Conservation (phyloP, 2,888 invertebrate species). For the Acleris cristana region DNA sequence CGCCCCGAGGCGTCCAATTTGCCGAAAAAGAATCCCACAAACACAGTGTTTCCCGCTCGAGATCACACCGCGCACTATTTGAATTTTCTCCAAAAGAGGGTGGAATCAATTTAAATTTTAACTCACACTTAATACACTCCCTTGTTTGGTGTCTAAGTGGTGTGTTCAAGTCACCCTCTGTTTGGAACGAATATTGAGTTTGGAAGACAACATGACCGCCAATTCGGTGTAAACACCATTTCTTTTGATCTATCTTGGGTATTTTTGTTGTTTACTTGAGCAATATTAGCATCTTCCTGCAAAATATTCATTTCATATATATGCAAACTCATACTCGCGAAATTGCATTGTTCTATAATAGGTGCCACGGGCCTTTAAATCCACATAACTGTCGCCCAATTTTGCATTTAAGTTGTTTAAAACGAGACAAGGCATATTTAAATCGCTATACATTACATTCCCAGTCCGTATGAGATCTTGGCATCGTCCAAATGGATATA, state of each 20-base stretch:
- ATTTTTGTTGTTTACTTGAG: slow-evolving; percentile 21
- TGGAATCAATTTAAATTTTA: slow-evolving; percentile 84
- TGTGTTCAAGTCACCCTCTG: slow-evolving; percentile 82
- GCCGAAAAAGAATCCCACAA: slow-evolving; percentile 81
- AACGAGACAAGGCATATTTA: slow-evolving; percentile 46
- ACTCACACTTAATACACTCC: slow-evolving; percentile 82
- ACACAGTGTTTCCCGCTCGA: slow-evolving; percentile 74
- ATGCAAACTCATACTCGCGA: slow-evolving; percentile 9
- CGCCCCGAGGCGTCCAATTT: slow-evolving; percentile 81
- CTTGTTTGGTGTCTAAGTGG: slow-evolving; percentile 84
- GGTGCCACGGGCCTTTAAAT: slow-evolving; percentile 41
- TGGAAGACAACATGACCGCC: slow-evolving; percentile 70
- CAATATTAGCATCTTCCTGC: slow-evolving; percentile 6
- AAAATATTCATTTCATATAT: slow-evolving; percentile 9
- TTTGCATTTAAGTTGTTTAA: slow-evolving; percentile 44
- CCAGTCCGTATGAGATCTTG: slow-evolving; percentile 45
- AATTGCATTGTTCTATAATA: slow-evolving; percentile 22
- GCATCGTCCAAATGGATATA: slow-evolving; percentile 53
- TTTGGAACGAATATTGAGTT: slow-evolving; percentile 79
- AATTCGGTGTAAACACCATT: slow-evolving; percentile 50
- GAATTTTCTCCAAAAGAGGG: slow-evolving; percentile 77
- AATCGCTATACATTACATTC: slow-evolving; percentile 45
- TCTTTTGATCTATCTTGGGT: slow-evolving; percentile 31
- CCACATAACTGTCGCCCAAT: slow-evolving; percentile 46
- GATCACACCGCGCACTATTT: slow-evolving; percentile 82